Evolutionary conservation across 2,888 invertebrate species (phyloP), one percentile per base, ranked within the genome.

Genomic region (Sminthurides aquaticus): DNA sequence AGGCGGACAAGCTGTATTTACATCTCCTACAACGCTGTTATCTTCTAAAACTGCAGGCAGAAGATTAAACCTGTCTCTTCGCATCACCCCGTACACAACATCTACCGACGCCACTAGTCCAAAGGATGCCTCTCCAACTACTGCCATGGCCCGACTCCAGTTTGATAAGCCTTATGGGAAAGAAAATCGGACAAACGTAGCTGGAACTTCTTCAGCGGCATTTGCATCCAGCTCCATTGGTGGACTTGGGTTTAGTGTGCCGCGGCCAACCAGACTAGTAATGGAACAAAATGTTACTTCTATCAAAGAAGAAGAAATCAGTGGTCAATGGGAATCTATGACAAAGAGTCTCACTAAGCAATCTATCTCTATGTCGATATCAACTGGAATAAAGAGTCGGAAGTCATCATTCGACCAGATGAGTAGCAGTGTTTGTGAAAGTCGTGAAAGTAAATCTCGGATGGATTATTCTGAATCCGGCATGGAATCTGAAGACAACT

Each of bases 61-160:
- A 62, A 67, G 71, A 29, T 60, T 71, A 18, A 72, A 69, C 61
- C 67, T 71, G 59, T 70, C 61, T 55, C 69, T 70, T 11, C 58
- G 65, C 66, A 68, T 69, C 61, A 69, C 60, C 62, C 66, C 69
- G 69, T 70, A 69, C 68, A 67, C 49, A 66, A 62, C 49, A 70
- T n/a, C 71, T 59, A 29, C 60, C 65, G 2, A 61, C 62, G 26
- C 65, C 60, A 59, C 74, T 69, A 77, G 76, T 64, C 76, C 78
- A 18, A 75, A 71, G 34, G 75, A 77, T 62, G 76, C 77, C 61
- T 79, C 79, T 2, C 80, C 80, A 1, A 79, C 80, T 28, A 76
- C 79, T 43, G 80, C 79, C 20, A 75, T 80, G 70, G 78, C 80
- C 1, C 76, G 77, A 57, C 76, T 80, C 25, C 78, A 76, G 68